Conservation (phyloP, 2,888 invertebrate species). For the Megalurothrips usitatus region DNA sequence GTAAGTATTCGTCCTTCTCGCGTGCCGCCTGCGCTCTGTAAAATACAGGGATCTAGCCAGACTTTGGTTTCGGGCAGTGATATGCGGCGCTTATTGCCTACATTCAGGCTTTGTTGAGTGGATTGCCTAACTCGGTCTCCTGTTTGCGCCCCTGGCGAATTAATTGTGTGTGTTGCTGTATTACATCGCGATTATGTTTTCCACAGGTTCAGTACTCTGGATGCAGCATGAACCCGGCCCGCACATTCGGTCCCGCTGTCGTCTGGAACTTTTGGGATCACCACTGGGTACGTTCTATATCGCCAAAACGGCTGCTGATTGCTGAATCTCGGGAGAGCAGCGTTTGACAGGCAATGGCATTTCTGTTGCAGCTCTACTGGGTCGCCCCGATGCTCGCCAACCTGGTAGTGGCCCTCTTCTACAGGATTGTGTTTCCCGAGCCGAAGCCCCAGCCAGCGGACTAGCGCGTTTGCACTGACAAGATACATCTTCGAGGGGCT, state of each 20-base stretch:
- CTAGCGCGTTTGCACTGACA: neutral
- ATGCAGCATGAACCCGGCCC: conserved; percentile 65
- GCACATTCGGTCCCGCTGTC: conserved; percentile 66
- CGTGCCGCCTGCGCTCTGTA: too few relatives aligned
- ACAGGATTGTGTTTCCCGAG: conserved; percentile 40
- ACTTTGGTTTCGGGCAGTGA: too few relatives aligned
- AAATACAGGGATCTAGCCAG: too few relatives aligned
- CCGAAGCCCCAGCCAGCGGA: neutral
- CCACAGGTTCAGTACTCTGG: conserved; percentile 55
- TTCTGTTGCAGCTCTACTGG: conserved; percentile 58
- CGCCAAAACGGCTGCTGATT: neutral
- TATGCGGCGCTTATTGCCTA: too few relatives aligned
- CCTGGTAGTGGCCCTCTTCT: conserved; percentile 47
- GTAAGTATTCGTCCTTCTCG: conserved; percentile 37
- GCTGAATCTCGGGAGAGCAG: neutral
- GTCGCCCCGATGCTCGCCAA: conserved; percentile 55
- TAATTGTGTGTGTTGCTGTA: too few relatives aligned
- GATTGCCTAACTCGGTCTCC: too few relatives aligned
- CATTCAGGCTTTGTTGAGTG: too few relatives aligned
- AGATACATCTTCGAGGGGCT: too few relatives aligned
- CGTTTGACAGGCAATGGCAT: neutral
- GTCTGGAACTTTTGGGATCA: conserved; percentile 60
- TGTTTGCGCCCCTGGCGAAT: too few relatives aligned
- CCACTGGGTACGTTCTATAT: conserved; percentile 58
- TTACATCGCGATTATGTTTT: neutral